Base-by-base conservation (phyloP, 2,113 vertebrate genomes). In the Semnornis frantzii region DNA sequence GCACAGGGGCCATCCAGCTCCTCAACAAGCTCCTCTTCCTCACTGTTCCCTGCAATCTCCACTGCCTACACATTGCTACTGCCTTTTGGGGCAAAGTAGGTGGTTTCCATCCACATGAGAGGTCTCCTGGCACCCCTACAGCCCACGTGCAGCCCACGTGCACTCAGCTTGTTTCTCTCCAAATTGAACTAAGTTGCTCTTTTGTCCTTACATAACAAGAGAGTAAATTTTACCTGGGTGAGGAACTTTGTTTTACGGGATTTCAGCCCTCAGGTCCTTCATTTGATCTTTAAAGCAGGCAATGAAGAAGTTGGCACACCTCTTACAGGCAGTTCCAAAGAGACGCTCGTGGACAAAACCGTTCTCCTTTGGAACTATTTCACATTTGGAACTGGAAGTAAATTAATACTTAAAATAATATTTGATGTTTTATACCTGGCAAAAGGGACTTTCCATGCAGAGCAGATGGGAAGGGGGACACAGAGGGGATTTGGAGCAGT, bases 91-190 rank as follows among this genome's bases (percentile, higher is more conserved):
- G 28, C 57, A 63, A 48, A 71, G 31, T 17, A 10, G 23, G 39
- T 12, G 54, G 31, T 34, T 60, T 71, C 48, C 76, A 58, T 14
- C 68, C 3, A 1, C 14, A 0, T 4, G 15, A 82, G 65, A 60
- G 54, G 48, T 31, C 52, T 64, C 52, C 33, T 77, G 82, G 42
- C 46, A 46, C 15, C 57, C 46, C 59, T 15, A 2, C 55, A 20
- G 27, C 31, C 57, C 52, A 9, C 0, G 6, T 39, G 46, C 44
- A 72, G 17, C 58, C 27, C 52, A 3, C 0, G 0, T 17, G 68
- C 3, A 3, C 42, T 9, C 39, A 30, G 46, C 39, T 42, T n/a
- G 19, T 14, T 73, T 33, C 73, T 50, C 62, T 75, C 80, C 76
- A 86, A 12, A 69, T 0, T 18, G 31, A 79, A 18, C 57, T 50